A percentile compares a stretch with the other conserved stretches of the same genome.
These are phyloP conservation scores for Papilio dardanus DNA, from an alignment of 1,140 invertebrate species.

Conservation along the genomic window DNA sequence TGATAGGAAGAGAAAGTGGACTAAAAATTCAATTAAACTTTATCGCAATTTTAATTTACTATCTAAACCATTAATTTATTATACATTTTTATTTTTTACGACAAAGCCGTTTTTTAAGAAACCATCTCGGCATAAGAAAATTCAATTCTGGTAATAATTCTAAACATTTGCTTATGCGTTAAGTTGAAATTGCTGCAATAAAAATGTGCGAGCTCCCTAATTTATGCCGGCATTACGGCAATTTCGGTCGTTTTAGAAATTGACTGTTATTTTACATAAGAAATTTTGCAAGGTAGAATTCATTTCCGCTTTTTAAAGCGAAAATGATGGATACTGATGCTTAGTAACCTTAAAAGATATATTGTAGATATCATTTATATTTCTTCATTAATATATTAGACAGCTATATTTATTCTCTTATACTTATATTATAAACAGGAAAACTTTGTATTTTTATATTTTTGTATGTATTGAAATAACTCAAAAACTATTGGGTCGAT, in stretches of 20 bases:
- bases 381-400: neutral
- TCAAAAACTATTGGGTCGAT: no score
- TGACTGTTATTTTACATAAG: conserved; percentile 30
- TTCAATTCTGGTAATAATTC: conserved; percentile 19
- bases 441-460: neutral
- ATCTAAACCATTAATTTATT: no score
- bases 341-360: neutral
- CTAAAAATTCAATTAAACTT: no score
- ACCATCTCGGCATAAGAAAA: conserved; percentile 11
- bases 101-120: neutral
- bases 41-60: no score
- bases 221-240: conserved; percentile 28
- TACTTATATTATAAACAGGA: no score
- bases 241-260: conserved; percentile 26
- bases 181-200: conserved; percentile 33
- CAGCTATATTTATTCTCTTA: neutral
- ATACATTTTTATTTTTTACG: neutral
- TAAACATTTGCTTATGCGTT: conserved; percentile 33
- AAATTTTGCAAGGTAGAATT: conserved; percentile 16
- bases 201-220: conserved; percentile 21
- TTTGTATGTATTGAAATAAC: neutral
- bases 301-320: conserved; percentile 15
- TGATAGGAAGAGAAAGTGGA: no score
- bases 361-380: neutral
- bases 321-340: neutral